Evolutionary conservation across 2,113 vertebrate species (phyloP).

Genomic region (Acanthochromis polyacanthus): DNA sequence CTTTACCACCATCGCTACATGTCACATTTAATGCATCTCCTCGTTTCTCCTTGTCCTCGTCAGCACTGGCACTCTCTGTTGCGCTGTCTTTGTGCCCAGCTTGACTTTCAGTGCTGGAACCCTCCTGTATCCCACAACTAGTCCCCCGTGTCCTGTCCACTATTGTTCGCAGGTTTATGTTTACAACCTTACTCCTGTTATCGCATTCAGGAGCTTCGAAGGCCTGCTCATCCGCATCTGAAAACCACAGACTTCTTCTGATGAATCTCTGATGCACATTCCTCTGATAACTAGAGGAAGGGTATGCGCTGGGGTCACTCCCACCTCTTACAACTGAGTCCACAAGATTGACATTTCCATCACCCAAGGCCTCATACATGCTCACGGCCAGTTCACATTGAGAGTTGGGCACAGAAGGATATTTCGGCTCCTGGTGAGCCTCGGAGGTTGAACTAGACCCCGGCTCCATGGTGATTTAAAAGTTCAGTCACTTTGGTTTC

Average conservation of each 20-base stretch:
- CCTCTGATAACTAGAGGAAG: slow-evolving; percentile 77
- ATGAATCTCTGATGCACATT: slow-evolving; percentile 90
- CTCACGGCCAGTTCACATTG: slow-evolving; percentile 62
- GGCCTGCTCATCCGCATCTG: slow-evolving; percentile 89
- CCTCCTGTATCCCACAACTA: slow-evolving; percentile 72
- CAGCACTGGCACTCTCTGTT: slow-evolving; percentile 72
- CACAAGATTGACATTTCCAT: slow-evolving; percentile 62
- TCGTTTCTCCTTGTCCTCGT: slow-evolving; percentile 81
- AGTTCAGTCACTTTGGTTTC: slow-evolving; percentile 68
- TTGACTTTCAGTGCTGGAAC: slow-evolving; percentile 71
- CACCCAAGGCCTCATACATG: slow-evolving; percentile 54
- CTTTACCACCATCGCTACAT: slow-evolving; percentile 75
- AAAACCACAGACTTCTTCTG: slow-evolving; percentile 92
- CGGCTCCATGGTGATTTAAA: slow-evolving; percentile 77
- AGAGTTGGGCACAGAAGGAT: slow-evolving; percentile 66
- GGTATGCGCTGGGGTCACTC: slow-evolving; percentile 75
- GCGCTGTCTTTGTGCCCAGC: slow-evolving; percentile 69
- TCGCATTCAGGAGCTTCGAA: slow-evolving; percentile 87
- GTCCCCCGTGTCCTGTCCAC: slow-evolving; percentile 78
- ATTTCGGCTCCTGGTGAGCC: slow-evolving; percentile 50
- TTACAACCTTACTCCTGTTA: slow-evolving; percentile 66
- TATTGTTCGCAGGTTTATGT: slow-evolving; percentile 79
- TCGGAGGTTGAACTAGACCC: slow-evolving; percentile 45
- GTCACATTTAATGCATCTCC: slow-evolving; percentile 65
- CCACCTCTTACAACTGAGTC: slow-evolving; percentile 79